A percentile compares a stretch with the other conserved stretches of the same genome.
Evolutionary conservation across 2,888 invertebrate genomes (phyloP).

Genomic region (Nomada fucata): DNA sequence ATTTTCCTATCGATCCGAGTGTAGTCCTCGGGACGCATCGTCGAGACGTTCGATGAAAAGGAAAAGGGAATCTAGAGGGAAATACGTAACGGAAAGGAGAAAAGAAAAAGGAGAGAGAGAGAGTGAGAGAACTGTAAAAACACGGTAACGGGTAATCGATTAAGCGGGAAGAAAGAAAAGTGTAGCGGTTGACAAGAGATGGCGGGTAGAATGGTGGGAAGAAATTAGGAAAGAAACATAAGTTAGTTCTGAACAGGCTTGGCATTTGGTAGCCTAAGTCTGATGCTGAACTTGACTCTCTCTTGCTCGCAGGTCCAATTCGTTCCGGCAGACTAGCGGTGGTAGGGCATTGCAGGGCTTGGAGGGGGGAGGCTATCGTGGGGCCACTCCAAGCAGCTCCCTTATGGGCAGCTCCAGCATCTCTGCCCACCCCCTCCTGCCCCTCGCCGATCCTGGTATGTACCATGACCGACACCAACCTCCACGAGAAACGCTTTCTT

Average conservation of each 20-base stretch:
- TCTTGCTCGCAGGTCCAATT: slow-evolving; percentile 93
- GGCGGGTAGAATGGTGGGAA: slow-evolving; percentile 15
- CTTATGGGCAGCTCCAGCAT: slow-evolving; percentile 93
- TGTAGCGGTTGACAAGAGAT: slow-evolving; percentile 14
- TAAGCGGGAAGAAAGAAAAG: not conserved
- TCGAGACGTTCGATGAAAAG: too few species aligned
- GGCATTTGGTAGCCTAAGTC: slow-evolving; percentile 82
- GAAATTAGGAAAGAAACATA: slow-evolving; percentile 58
- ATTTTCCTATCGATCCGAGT: too few species aligned
- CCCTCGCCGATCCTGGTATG: slow-evolving; percentile 89
- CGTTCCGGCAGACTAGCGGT: slow-evolving; percentile 92
- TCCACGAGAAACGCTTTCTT: slow-evolving; percentile 73
- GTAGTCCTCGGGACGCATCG: too few species aligned
- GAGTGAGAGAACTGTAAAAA: slow-evolving; percentile 1
- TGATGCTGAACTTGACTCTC: slow-evolving; percentile 85
- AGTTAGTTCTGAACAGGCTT: slow-evolving; percentile 75
- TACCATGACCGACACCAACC: slow-evolving; percentile 82
- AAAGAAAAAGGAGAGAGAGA: not conserved
- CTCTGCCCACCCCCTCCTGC: slow-evolving; percentile 97
- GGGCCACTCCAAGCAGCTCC: slow-evolving; percentile 85
- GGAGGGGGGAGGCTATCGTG: slow-evolving; percentile 89
- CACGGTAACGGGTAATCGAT: slow-evolving; percentile 14
- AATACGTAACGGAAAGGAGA: not conserved
- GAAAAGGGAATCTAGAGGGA: not conserved
- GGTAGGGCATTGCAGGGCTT: slow-evolving; percentile 86